Base-by-base conservation (phyloP, 2,797 vertebrate species). In the Champsocephalus esox region DNA sequence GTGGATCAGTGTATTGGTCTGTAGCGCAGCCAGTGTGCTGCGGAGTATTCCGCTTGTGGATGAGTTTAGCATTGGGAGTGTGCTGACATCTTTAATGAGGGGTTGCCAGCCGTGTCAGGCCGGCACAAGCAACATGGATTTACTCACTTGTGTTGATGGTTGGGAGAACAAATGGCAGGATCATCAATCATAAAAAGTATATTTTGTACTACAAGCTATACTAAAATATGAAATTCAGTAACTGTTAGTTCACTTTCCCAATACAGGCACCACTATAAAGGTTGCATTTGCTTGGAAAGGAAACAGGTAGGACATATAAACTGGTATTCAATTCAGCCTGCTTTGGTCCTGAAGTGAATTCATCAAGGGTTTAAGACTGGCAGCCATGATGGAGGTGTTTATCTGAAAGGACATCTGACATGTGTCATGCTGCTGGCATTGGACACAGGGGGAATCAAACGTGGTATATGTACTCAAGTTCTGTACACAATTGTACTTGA, bases 1-100 rank as follows among this genome's bases (percentile, higher is more conserved):
- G 71, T 83, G 75, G 79, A 24, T 70, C 24, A 8, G 54, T 77
- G 71, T 51, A 2, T 58, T 16, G 77, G 54, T 82, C 75, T 71
- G 77, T 85, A 16, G 81, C 77, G 68, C 49, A 0, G 72, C 57
- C 69, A 21, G 52, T 54, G 79, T 45, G 51, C 77, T 34, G 56
- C 32, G 64, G 17, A 51, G 50, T 13, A 2, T 45, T 51, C 71
- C 61, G 62, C 48, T 63, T 61, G 73, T 66, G 82, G 76, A 73
- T 32, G 16, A 65, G 54, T 77, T 66, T 38, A 58, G 65, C 65
- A 0, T 9, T 46, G 70, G 75, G 65, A 34, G 19, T 61, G 52
- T 46, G 45, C 75, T 63, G 28, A 28, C 28, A 28, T 4, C 28
- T 28, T 45, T 54, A 38, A 17, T 38, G 34, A 38, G 34, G 34